Evolutionary conservation across 2,888 invertebrate genomes (phyloP), one percentile per base, ranked within the genome.

Genomic region (Zhengitettix transpicula): DNA sequence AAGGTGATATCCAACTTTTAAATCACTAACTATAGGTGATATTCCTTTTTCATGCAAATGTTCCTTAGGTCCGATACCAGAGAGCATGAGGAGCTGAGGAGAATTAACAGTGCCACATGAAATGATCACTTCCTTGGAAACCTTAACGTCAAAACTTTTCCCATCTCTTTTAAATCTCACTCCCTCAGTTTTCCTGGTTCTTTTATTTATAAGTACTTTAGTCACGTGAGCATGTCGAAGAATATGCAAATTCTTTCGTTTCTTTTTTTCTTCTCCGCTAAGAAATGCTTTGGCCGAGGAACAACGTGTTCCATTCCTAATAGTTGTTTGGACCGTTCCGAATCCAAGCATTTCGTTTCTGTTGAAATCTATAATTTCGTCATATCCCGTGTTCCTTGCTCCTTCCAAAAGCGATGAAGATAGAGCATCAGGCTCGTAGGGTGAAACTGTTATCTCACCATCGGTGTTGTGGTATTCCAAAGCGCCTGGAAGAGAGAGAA

Each of bases 251-350:
- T 89, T 90, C 12, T 68, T 72, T 57, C 87, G 75, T 10, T 74
- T 71, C 63, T 78, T 75, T 7, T 28, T 28, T 28, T 28, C 28
- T 65, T 82, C 76, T 10, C 80, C 79, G 59, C 81, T 77, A 1
- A 87, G 73, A 66, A 81, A 87, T 0, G 81, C 79, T 66, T 79
- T 81, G 10, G 83, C 83, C 0, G 82, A 78, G 66, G 84, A 85
- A 47, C 62, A 61, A 10, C 63, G 55, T 5, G 71, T 69, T 66
- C 77, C 68, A 68, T 74, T 68, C 67, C 72, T 64, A 68, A 75
- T 81, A 9, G 81, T 47, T 47, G 3, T 8, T n/a, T 47, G 47
- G 47, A 12, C 5, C 12, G 8, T 5, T 3, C 47, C 47, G n/a
- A 47, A 47, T 7, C 47, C 47, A 3, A 47, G 2, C 47, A n/a